These are phyloP conservation scores for Periphyllus acericola DNA, from an alignment of 2,888 invertebrate species.

Conservation along the genomic window DNA sequence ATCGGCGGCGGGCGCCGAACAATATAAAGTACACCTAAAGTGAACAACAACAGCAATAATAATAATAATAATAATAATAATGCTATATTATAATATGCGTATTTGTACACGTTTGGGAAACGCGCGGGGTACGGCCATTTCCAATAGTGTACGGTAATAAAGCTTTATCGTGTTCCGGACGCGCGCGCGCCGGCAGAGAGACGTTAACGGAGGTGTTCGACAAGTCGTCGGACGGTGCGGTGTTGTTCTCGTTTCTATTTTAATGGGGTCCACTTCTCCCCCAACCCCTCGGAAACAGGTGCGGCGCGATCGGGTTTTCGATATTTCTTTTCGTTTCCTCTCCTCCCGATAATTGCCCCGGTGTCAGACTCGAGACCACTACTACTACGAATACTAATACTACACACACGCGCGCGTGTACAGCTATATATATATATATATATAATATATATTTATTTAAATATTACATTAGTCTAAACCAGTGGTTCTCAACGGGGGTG, in stretches of 20 bases:
- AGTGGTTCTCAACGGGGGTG: no score
- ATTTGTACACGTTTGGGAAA: neutral
- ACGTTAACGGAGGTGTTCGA: constrained; percentile 37
- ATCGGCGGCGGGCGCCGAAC: constrained; percentile 27
- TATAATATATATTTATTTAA: neutral
- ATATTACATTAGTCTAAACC: no score
- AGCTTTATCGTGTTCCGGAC: constrained; percentile 50
- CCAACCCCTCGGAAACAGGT: neutral
- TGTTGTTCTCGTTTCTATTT: constrained; percentile 16
- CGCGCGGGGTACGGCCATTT: constrained; percentile 26
- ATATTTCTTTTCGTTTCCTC: neutral
- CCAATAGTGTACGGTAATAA: constrained; percentile 41
- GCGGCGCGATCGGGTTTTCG: neutral
- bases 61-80: neutral
- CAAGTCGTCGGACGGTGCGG: neutral
- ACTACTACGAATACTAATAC: neutral
- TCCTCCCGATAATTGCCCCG: neutral
- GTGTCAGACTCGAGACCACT: neutral
- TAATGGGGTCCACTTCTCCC: neutral
- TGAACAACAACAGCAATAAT: neutral
- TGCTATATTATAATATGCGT: neutral
- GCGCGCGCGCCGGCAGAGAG: neutral
- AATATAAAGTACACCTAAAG: constrained; percentile 40
- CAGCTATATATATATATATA: neutral
- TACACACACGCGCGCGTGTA: neutral